Evolutionary conservation across 2,113 vertebrate species (phyloP), one percentile per base, ranked within the genome.

Genomic region (Tragelaphus buxtoni): DNA sequence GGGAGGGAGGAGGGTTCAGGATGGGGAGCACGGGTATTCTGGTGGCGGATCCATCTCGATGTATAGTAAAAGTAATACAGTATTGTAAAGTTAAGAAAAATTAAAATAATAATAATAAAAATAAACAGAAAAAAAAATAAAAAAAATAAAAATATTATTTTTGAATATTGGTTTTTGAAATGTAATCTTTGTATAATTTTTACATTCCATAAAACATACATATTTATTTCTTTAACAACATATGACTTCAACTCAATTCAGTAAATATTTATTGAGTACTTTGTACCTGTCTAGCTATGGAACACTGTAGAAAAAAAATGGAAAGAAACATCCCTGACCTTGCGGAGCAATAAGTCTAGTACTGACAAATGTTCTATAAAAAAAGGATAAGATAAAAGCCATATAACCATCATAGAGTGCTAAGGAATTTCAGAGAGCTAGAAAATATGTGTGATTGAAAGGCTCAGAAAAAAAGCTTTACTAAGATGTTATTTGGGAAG

Each of bases 131-230:
- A n/a, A n/a, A n/a, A n/a, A n/a, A n/a, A n/a, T n/a, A n/a, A n/a
- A n/a, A n/a, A n/a, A n/a, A n/a, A n/a, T n/a, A n/a, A n/a, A n/a
- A n/a, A 96, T 93, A 60, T 95, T 42, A 80, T 80, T 4, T 92
- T 83, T 89, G 89, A 91, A 97, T 97, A 88, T 35, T 94, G 26
- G 10, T 39, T 39, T 58, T 97, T 97, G 17, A 95, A 92, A 93
- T 93, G 72, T 28, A 92, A 47, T 61, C 1, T 93, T 87, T 79
- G 22, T 74, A 69, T 55, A 86, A 86, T 63, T 95, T 97, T 94
- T 88, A 65, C 0, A 95, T 85, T 93, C 91, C 49, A 47, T 92
- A 47, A 79, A 83, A 90, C 1, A 88, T 76, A 69, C 2, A 72
- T 58, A 80, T 98, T 94, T 89, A 56, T 51, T 92, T 90, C 32